Evolutionary conservation across 2,888 invertebrate genomes (phyloP), one percentile per base, ranked within the genome.

Genomic region (Nymphalis c-album): DNA sequence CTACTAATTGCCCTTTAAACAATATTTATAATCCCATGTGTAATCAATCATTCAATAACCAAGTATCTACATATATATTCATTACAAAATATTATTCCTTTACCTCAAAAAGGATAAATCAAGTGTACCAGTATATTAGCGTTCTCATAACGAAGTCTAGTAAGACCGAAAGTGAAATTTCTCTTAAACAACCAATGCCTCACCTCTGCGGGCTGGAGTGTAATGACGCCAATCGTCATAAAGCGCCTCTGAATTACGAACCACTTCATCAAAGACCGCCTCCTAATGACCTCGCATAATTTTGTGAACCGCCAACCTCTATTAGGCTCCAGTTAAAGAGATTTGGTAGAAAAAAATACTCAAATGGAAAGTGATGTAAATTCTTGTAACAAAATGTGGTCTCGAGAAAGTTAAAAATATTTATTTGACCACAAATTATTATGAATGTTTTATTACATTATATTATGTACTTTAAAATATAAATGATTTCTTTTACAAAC

Each of bases 141-240:
- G 45, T 57, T 57, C 57, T 60, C 18, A 26, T 17, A 64, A 55
- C 48, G 47, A 31, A 48, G 60, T 47, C 63, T 47, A 59, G 67
- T 66, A 70, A 67, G 60, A 51, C 13, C 20, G 66, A 64, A 60
- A 68, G 60, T 45, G 40, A 61, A 67, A 68, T 64, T 60, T 55
- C 65, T 69, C 48, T 50, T 63, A 69, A 66, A 55, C 67, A 71
- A 66, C 64, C 65, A 64, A 76, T 71, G 55, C 58, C 64, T 69
- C 60, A 68, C 68, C 68, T 55, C 50, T 57, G 53, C 26, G 53
- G 57, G 40, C 35, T 40, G 60, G 53, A 73, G 68, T 55, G 70
- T 79, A 81, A 84, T 75, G 83, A 81, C 72, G 78, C 78, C 80
- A 81, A 84, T 84, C 77, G 78, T 77, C 80, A 76, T 83, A 79